phyloP scores from a whole-genome alignment of 2,888 invertebrate species.

The Lypha dubia region DNA sequence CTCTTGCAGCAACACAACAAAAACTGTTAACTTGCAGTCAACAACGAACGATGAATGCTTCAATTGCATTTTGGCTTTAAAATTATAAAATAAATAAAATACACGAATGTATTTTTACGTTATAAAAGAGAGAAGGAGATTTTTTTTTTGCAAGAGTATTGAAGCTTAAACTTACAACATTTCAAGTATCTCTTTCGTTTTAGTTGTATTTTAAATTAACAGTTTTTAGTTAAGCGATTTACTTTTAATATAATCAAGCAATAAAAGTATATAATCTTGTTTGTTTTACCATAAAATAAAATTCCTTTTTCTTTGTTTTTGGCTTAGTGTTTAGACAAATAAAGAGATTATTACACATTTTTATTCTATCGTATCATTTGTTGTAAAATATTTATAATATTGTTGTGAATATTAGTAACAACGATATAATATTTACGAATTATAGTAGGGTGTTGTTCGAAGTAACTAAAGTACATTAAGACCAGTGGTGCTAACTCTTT shows the following conservation, averaged over 20 bases:
- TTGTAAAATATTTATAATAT: no score
- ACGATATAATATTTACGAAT: no score
- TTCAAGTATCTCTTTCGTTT: constrained; percentile 28
- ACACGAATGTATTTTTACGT: not conserved
- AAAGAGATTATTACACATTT: not conserved
- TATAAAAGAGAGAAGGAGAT: not conserved
- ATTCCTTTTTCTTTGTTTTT: not conserved
- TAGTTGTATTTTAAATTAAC: not conserved
- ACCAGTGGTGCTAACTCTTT: no score
- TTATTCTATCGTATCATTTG: not conserved
- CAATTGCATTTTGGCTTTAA: constrained; percentile 52
- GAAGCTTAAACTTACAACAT: constrained; percentile 17
- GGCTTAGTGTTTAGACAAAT: not conserved
- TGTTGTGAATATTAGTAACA: no score
- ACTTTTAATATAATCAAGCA: not conserved
- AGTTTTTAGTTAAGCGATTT: not conserved
- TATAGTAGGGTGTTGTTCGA: no score
- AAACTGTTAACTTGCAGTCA: constrained; percentile 67
- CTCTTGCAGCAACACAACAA: constrained; percentile 15
- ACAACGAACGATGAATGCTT: constrained; percentile 33
- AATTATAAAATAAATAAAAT: constrained; percentile 46
- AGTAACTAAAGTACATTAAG: no score
- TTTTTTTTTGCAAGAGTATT: not conserved
- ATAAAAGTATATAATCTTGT: not conserved
- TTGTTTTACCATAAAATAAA: no score